Conservation (phyloP, 2,888 invertebrate species). For the Spicauda simplicius region DNA sequence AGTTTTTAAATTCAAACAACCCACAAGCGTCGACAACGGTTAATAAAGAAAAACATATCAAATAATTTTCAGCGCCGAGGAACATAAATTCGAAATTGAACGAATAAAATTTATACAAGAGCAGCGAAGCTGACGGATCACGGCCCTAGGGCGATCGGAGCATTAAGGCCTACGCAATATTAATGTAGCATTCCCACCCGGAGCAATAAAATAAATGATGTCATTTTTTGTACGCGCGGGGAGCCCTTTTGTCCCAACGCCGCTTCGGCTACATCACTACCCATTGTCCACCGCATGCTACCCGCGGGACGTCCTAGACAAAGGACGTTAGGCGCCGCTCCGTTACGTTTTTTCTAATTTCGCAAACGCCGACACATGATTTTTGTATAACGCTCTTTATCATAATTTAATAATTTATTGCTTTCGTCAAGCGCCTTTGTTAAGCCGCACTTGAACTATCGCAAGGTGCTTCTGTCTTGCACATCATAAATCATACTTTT, state of each 20-base stretch:
- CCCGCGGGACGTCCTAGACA: constrained; percentile 79
- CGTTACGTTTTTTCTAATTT: constrained; percentile 54
- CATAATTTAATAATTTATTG: constrained; percentile 83
- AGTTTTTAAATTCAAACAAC: not conserved
- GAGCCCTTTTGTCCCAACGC: constrained; percentile 71
- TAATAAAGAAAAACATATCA: constrained; percentile 37
- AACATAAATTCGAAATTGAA: constrained; percentile 42
- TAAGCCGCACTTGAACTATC: constrained; percentile 62
- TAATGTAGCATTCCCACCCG: constrained; percentile 82
- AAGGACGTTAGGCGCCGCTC: constrained; percentile 80
- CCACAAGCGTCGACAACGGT: not conserved
- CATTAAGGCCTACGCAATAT: constrained; percentile 80
- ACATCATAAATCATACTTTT: constrained; percentile 68
- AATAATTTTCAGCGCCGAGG: constrained; percentile 40
- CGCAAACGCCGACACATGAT: constrained; percentile 57
- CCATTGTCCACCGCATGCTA: constrained; percentile 65
- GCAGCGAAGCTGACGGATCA: constrained; percentile 63
- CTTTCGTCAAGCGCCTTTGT: constrained; percentile 72
- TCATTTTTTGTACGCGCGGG: constrained; percentile 81
- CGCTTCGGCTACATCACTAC: constrained; percentile 65
- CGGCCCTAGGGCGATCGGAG: constrained; percentile 74
- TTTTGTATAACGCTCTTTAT: constrained; percentile 73
- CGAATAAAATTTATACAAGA: constrained; percentile 47
- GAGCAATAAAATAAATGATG: constrained; percentile 84
- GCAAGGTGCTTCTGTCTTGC: constrained; percentile 78